Evolutionary conservation across 2,113 vertebrate species (phyloP).

Genomic region (Pimephales promelas): DNA sequence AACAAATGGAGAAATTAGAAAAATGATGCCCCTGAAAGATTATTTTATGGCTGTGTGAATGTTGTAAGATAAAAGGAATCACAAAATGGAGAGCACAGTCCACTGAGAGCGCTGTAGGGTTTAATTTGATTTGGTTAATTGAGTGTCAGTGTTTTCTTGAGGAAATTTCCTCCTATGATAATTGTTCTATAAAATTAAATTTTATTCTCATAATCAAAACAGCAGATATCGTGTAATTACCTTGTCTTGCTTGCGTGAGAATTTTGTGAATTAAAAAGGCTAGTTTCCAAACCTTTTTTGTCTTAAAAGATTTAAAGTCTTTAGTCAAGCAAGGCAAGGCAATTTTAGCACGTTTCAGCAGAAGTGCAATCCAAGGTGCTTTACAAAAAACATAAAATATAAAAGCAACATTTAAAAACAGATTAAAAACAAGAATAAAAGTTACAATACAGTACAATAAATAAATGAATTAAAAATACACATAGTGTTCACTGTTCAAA

Average conservation of each 20-base stretch:
- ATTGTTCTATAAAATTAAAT: neutral
- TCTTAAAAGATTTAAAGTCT: too few species aligned
- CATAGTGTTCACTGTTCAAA: constrained; percentile 13
- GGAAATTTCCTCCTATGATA: neutral
- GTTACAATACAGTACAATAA: too few species aligned
- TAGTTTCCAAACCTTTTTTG: too few species aligned
- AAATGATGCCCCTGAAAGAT: neutral
- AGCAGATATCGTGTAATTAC: constrained; percentile 7
- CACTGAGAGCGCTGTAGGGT: neutral
- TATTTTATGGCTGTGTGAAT: neutral
- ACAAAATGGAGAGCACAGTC: neutral
- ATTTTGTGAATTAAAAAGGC: too few species aligned
- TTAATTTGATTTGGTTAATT: constrained; percentile 11
- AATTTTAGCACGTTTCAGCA: too few species aligned
- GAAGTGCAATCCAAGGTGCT: too few species aligned
- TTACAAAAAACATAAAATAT: too few species aligned
- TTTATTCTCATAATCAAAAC: constrained; percentile 4
- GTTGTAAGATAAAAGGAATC: neutral
- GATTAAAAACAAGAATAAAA: too few species aligned
- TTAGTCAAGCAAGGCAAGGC: too few species aligned
- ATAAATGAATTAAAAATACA: too few species aligned
- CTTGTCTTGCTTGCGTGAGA: neutral
- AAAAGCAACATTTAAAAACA: too few species aligned
- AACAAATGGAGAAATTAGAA: neutral
- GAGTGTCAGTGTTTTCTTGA: neutral